These are phyloP conservation scores for Ailuropoda melanoleuca DNA, from an alignment of 2,113 vertebrate species.

Conservation along the genomic window DNA sequence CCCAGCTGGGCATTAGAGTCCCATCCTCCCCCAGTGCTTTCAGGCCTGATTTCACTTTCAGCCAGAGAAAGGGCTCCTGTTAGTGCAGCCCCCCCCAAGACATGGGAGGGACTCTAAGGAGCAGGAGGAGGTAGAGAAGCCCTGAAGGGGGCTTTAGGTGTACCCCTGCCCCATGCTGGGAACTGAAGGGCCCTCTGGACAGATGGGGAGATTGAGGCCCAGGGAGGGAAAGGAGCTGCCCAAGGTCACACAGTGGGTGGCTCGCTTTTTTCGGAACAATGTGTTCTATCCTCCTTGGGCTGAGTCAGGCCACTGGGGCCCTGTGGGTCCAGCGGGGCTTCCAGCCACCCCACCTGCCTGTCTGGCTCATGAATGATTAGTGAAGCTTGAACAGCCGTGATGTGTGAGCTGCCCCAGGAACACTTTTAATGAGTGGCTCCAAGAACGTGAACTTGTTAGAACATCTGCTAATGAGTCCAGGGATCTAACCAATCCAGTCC, in stretches of 20 bases:
- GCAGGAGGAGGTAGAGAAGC: neutral
- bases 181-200: neutral
- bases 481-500: neutral
- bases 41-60: neutral
- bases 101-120: neutral
- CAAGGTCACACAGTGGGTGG: constrained; percentile 17
- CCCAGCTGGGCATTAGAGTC: neutral
- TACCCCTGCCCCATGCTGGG: neutral
- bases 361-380: constrained; percentile 81
- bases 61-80: neutral
- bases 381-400: constrained; percentile 66
- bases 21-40: rapidly evolving
- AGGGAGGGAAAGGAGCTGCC: neutral
- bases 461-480: constrained; percentile 84
- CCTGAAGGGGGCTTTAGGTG: neutral
- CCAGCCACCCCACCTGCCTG: neutral
- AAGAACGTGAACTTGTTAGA: constrained; percentile 81
- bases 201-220: neutral
- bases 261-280: neutral
- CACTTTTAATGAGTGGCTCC: constrained; percentile 83
- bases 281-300: neutral
- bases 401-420: constrained; percentile 72
- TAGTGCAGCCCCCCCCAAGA: neutral
- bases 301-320: neutral
- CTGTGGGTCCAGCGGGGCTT: neutral